Conservation (phyloP, 2,888 invertebrate genomes). For the Salticus scenicus region DNA sequence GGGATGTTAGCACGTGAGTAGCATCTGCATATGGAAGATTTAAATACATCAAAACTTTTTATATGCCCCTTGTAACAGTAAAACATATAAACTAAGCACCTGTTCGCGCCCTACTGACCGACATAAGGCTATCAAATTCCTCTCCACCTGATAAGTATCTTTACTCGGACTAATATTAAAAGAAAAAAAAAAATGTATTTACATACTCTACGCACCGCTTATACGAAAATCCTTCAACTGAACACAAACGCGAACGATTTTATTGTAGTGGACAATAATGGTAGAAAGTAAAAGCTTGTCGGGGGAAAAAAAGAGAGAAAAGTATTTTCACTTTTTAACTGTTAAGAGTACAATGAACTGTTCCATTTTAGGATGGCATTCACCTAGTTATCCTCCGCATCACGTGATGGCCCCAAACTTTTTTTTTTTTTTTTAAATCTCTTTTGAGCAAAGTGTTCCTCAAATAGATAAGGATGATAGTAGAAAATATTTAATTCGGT, state of each 20-base stretch:
- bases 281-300: conserved; percentile 29
- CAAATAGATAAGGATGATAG: too few species aligned
- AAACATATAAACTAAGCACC: background rate
- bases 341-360: conserved; percentile 52
- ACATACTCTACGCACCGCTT: conserved; percentile 43
- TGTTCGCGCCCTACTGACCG: background rate
- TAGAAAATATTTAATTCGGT: too few species aligned
- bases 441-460: too few species aligned
- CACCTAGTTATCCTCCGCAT: conserved; percentile 32
- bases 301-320: conserved; percentile 11
- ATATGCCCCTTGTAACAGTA: conserved; percentile 9
- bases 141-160: background rate
- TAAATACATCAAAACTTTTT: background rate
- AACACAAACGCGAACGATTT: background rate
- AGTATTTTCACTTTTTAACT: conserved; percentile 50
- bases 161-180: background rate
- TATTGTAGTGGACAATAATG: conserved; percentile 25
- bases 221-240: conserved; percentile 47
- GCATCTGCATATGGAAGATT: background rate
- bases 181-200: background rate
- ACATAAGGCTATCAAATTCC: background rate
- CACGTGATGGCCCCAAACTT: conserved; percentile 19
- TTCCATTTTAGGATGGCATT: conserved; percentile 49
- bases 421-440: too few species aligned
- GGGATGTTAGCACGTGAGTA: background rate